Base-by-base conservation (phyloP, 2,888 invertebrate genomes). In the Cheilosia vulpina region DNA sequence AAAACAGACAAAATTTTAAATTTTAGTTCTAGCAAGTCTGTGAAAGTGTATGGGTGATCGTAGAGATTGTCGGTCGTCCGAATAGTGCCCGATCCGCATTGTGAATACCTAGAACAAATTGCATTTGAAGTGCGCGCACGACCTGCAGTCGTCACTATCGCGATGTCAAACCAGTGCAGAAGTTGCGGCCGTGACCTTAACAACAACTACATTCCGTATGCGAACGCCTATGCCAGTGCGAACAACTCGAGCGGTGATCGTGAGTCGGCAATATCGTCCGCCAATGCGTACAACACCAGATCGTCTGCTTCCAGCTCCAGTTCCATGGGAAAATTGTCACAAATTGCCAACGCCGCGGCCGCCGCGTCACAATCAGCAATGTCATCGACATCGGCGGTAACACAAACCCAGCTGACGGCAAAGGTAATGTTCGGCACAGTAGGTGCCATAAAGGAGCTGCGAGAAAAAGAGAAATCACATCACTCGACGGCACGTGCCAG, bases 371-470 rank as follows among this genome's bases (percentile, higher is more conserved):
- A 77, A 45, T 81, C 87, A n/a, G 84, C 89, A 41, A 88, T 89
- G 76, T 72, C 77, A 76, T 78, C 81, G 43, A 75, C 82, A 66
- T 79, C 80, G 80, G 69, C 81, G 47, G 77, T 87, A 68, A 85
- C 71, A 65, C 90, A 90, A 80, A 89, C 91, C 62, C 91, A 95
- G 93, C 94, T 95, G 91, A 95, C 95, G 88, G 95, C 95, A 91
- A 95, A 96, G 93, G 95, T 95, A 87, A 94, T 95, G 91, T 95
- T 95, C 91, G 95, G 95, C 84, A 95, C 95, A 88, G 95, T 95
- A 90, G 94, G 95, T 87, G 94, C 95, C 90, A 95, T 96, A 93
- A 95, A 95, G 92, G 94, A 95, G 92, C 93, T 95, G 90, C 95
- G 95, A 89, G 94, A 95, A 91, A 95, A 95, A 90, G 95, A 95